Conservation (phyloP, 2,888 invertebrate species). For the Copidosoma aretas region DNA sequence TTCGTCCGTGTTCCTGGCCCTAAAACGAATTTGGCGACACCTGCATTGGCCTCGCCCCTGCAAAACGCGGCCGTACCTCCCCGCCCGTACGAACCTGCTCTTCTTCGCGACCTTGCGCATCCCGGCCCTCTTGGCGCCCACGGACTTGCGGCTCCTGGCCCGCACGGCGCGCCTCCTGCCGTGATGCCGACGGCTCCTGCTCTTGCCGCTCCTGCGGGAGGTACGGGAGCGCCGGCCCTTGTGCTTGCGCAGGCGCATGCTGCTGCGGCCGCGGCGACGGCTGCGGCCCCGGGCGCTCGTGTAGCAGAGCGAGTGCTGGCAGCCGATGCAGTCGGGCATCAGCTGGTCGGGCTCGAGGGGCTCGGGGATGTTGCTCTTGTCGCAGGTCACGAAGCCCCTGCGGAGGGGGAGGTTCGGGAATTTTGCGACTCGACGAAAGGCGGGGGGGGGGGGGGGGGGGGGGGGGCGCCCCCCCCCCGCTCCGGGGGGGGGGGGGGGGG, state of each 20-base stretch:
- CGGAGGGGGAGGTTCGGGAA: neutral
- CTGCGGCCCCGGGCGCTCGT: neutral
- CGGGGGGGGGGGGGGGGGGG: neutral
- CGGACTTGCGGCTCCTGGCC: neutral
- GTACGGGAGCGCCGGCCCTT: neutral
- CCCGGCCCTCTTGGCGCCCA: neutral
- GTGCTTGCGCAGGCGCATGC: neutral
- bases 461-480: neutral
- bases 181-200: neutral
- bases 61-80: neutral
- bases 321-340: neutral
- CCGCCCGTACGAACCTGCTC: neutral
- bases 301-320: neutral
- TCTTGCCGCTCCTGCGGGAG: neutral
- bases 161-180: neutral
- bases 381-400: constrained; percentile 38
- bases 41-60: too few relatives aligned
- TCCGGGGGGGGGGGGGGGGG: neutral
- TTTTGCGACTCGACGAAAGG: neutral
- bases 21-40: too few relatives aligned
- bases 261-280: neutral
- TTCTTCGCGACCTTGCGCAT: neutral
- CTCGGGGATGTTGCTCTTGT: constrained; percentile 43
- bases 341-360: constrained; percentile 2
- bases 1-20: too few relatives aligned